These are phyloP conservation scores for Zophobas morio DNA, from an alignment of 1,140 invertebrate genomes.

Conservation along the genomic window DNA sequence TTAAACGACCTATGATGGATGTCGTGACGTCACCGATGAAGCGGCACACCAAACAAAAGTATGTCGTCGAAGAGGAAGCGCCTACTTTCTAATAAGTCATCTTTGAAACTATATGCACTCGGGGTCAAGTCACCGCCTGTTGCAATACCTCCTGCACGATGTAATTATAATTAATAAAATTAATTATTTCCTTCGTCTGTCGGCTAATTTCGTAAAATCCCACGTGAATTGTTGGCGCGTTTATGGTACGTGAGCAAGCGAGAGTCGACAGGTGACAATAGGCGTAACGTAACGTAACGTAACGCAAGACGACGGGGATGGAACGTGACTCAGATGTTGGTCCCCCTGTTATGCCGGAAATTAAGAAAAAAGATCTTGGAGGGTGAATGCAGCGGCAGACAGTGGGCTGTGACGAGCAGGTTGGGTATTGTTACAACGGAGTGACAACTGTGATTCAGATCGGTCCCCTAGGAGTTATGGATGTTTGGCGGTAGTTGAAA, in stretches of 20 bases:
- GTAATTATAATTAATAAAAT: slow-evolving; percentile 30
- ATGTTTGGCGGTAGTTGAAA: too few species aligned
- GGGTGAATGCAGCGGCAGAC: background rate
- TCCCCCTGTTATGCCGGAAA: slow-evolving; percentile 12
- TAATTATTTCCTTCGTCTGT: slow-evolving; percentile 9
- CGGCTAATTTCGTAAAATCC: slow-evolving; percentile 38
- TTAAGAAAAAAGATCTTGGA: background rate
- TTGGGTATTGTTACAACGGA: background rate
- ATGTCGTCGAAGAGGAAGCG: slow-evolving; percentile 43
- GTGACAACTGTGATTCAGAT: background rate
- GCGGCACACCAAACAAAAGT: slow-evolving; percentile 18
- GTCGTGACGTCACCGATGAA: background rate
- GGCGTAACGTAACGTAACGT: background rate
- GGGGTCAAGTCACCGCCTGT: slow-evolving; percentile 24
- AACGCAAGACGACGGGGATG: background rate
- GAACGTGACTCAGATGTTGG: slow-evolving; percentile 3
- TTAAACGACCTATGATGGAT: slow-evolving; percentile 10
- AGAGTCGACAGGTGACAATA: slow-evolving; percentile 2
- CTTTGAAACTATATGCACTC: slow-evolving; percentile 21
- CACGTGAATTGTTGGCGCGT: slow-evolving; percentile 31
- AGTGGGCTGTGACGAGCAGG: background rate
- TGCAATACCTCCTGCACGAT: slow-evolving; percentile 9
- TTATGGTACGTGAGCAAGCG: background rate
- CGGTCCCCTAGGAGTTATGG: too few species aligned
- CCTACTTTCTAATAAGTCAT: slow-evolving; percentile 39